Evolutionary conservation across 2,113 vertebrate genomes (phyloP), one percentile per base, ranked within the genome.

Genomic region (Trochalopteron elliotii): DNA sequence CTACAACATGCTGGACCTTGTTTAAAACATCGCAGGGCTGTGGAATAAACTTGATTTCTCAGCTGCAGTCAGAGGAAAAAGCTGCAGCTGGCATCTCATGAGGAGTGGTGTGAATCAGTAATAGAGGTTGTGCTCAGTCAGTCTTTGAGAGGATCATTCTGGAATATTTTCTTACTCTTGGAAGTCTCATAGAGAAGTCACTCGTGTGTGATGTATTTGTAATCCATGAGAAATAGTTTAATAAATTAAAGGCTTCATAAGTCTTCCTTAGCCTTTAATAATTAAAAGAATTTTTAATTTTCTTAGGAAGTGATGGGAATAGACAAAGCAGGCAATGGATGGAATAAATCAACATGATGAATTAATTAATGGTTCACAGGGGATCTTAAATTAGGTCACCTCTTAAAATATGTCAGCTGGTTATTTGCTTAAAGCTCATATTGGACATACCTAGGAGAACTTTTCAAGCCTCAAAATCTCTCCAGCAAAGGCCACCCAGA

Each of bases 301-400:
- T 96, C 84, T 88, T 74, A 67, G 42, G 87, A 97, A 90, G 93
- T 91, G 90, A 95, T 93, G 94, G 92, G 96, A 97, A 93, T 93
- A 97, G 94, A 96, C 90, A 95, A 95, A 95, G 92, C 63, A 83
- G 87, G 87, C 93, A 91, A 79, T 88, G 82, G 90, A 90, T 92
- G 76, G 87, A 86, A 96, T 97, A 97, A 97, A 96, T 96, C 96
- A 96, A 96, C 94, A 93, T 97, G 96, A 97, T 96, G 94, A 97
- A 96, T 97, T 95, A 95, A 96, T 97, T 95, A 96, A 95, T 95
- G 84, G 30, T 67, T 86, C 94, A 83, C 75, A 31, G 63, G 92
- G 71, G 94, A 96, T 85, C 76, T 90, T 94, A 88, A 97, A 96
- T 96, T 96, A 96, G 96, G 96, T 96, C 95, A 96, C 90, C 76